Evolutionary conservation across 2,797 vertebrate species (phyloP), one percentile per base, ranked within the genome.

Genomic region (Carduelis carduelis): DNA sequence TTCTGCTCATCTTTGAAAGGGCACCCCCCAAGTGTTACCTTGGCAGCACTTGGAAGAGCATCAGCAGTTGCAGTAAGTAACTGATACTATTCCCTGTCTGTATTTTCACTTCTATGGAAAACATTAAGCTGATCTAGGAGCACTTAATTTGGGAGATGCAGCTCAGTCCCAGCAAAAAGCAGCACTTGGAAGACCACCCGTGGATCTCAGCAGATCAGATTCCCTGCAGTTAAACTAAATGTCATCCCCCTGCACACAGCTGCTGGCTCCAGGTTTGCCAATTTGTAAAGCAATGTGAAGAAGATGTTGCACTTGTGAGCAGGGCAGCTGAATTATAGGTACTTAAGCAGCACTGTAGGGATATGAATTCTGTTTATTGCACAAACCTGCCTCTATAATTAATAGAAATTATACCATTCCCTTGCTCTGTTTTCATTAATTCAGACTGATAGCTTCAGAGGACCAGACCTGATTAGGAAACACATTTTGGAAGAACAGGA

Each of bases 321-420:
- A 4, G 78, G 91, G 90, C 66, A 44, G 87, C 80, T 95, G 96
- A 97, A 76, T 95, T 95, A 96, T 93, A 72, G 89, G 77, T 71
- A 88, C 85, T 96, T 96, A 96, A 27, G 49, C 66, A 77, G 85
- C 56, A 28, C 93, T 35, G 50, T 90, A 90, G 83, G 74, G 94
- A 82, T 68, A 96, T 94, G 66, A 93, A 94, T 97, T 93, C 93
- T 91, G 55, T 88, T 97, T 93, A 95, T 95, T 94, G 77, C 83
- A 77, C 80, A 95, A 92, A 95, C 76, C 80, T 95, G 85, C 50
- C 77, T 85, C 74, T 72, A 87, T 94, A 94, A 96, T 96, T 94
- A 94, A 91, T 90, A 93, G 94, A 93, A 96, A 94, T 74, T 57
- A 71, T 70, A 64, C n/a, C 47, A 50, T 91, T 84, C 63, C 60